These are phyloP conservation scores for Hemitrygon akajei DNA, from an alignment of 2,797 vertebrate species.

Conservation along the genomic window DNA sequence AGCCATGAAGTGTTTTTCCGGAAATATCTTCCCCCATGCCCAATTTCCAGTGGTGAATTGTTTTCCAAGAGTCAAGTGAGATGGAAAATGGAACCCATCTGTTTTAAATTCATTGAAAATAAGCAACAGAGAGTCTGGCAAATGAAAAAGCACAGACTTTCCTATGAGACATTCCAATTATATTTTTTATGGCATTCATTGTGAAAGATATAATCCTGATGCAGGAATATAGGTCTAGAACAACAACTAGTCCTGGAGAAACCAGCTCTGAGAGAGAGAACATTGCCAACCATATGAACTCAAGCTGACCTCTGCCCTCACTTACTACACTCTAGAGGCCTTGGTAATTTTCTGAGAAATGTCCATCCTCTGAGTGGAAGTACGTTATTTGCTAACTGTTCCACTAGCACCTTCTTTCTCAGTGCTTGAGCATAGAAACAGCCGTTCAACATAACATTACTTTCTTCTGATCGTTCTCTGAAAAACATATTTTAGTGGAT, in stretches of 20 bases:
- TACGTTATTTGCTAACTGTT: not conserved
- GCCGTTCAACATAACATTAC: not conserved
- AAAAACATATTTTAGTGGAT: not conserved
- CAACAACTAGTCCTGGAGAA: not conserved
- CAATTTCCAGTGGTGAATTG: conserved; percentile 7
- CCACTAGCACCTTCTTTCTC: not conserved
- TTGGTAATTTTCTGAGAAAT: no score
- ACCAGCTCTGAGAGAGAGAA: not conserved
- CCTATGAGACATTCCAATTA: conserved; percentile 18
- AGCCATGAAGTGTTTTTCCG: not conserved
- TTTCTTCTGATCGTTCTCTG: not conserved
- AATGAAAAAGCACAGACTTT: conserved; percentile 12
- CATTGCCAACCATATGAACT: not conserved
- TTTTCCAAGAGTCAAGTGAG: not conserved
- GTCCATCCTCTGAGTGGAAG: not conserved
- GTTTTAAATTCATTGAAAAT: conserved; percentile 9
- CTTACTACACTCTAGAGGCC: not conserved
- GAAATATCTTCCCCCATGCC: not conserved
- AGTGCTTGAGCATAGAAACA: not conserved
- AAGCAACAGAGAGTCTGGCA: not conserved
- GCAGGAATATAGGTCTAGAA: not conserved
- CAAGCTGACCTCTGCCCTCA: not conserved
- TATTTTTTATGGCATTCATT: not conserved
- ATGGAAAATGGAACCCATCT: conserved; percentile 25
- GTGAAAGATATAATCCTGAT: not conserved